Conservation (phyloP, 2,797 vertebrate species). For the Pangasius larnaudii region DNA sequence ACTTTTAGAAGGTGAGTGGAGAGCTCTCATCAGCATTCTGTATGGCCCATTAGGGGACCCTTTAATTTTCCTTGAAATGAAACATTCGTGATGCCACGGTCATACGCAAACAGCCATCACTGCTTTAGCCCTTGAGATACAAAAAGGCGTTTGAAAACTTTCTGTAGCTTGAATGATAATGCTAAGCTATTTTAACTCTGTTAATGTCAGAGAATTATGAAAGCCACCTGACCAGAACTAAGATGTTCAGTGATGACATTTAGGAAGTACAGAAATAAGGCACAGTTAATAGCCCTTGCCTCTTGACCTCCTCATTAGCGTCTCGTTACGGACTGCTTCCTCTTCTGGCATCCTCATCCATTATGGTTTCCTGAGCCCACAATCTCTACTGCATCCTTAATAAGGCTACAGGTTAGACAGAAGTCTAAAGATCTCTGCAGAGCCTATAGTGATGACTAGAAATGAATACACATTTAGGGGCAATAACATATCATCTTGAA, state of each 20-base stretch:
- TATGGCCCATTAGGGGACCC: background rate
- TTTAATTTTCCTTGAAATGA: background rate
- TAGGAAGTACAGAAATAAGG: slow-evolving; percentile 30
- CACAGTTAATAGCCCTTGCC: slow-evolving; percentile 38
- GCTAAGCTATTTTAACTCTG: slow-evolving; percentile 24
- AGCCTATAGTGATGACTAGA: background rate
- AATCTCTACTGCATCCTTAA: background rate
- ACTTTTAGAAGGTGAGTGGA: background rate
- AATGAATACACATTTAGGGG: background rate
- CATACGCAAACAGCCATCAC: background rate
- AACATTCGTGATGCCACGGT: background rate
- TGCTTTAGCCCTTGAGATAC: background rate
- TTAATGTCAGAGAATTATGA: slow-evolving; percentile 47
- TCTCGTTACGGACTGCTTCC: slow-evolving; percentile 28
- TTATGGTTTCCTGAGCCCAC: slow-evolving; percentile 2
- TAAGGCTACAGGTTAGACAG: slow-evolving; percentile 6
- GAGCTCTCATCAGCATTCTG: background rate
- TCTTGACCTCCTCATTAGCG: slow-evolving; percentile 43
- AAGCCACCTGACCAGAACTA: slow-evolving; percentile 43
- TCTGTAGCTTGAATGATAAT: slow-evolving; percentile 5
- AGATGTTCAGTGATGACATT: slow-evolving; percentile 48
- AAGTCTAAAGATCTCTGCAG: background rate
- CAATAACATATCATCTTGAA: background rate
- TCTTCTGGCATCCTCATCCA: slow-evolving; percentile 17
- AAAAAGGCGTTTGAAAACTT: background rate